A percentile compares a stretch with the other conserved stretches of the same genome.
Conservation (phyloP, 2,113 vertebrate species). For the Mesembrinibis cayennensis region DNA sequence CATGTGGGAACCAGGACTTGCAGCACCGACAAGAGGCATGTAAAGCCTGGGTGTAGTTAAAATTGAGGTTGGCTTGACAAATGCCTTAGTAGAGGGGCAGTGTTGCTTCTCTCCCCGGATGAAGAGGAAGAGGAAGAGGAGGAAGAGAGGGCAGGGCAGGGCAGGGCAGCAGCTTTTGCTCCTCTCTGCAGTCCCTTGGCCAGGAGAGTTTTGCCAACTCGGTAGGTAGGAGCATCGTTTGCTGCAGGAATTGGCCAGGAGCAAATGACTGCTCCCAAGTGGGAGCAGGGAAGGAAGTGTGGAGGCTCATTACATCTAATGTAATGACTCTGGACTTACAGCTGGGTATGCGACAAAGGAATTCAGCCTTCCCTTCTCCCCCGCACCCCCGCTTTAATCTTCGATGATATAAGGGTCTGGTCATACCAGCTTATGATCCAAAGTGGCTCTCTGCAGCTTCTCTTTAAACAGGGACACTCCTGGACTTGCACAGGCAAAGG, state of each 20-base stretch:
- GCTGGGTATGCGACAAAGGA: not conserved
- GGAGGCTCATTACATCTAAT: slow-evolving; percentile 24
- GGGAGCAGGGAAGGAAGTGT: slow-evolving; percentile 2
- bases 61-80: not conserved
- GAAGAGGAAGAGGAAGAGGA: not conserved
- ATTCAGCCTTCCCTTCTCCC: not conserved
- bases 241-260: not conserved
- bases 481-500: not conserved
- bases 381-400: not conserved
- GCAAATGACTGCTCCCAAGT: slow-evolving; percentile 9
- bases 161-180: not conserved
- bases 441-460: fast-evolving
- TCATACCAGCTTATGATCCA: not conserved
- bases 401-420: not conserved
- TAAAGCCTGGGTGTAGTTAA: not conserved
- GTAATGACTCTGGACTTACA: slow-evolving; percentile 22
- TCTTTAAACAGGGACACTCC: not conserved
- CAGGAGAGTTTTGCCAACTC: not conserved
- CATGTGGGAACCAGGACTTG: fast-evolving
- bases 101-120: not conserved
- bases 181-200: not conserved
- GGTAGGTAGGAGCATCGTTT: not conserved
- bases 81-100: not conserved
- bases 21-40: not conserved
- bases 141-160: not conserved